Percentiles rank a stretch among this genome's conserved stretches.
Evolutionary conservation across 2,797 vertebrate genomes (phyloP).

Genomic region (Gila robusta): DNA sequence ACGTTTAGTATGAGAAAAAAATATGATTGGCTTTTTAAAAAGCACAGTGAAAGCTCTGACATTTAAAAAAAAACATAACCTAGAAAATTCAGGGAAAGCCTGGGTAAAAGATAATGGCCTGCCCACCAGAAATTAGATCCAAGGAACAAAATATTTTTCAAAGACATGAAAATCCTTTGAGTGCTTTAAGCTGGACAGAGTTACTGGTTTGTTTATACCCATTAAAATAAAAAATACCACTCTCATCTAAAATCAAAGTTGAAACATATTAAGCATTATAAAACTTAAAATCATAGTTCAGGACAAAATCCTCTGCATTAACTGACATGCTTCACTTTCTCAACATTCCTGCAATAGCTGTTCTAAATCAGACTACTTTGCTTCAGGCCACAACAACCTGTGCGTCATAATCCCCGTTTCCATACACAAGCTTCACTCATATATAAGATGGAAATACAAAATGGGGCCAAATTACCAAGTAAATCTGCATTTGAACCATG

Average conservation of each 20-base stretch:
- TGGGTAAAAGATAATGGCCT: background rate
- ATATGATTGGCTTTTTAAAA: background rate
- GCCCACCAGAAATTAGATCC: background rate
- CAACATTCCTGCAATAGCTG: conserved; percentile 48
- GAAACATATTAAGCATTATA: background rate
- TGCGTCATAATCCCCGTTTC: conserved; percentile 17
- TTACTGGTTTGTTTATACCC: background rate
- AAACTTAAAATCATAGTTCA: background rate
- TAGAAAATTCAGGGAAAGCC: background rate
- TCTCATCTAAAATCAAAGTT: background rate
- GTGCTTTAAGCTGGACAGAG: background rate
- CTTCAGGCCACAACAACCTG: conserved; percentile 32
- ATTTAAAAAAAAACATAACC: background rate
- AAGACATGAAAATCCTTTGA: background rate
- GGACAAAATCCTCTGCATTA: background rate
- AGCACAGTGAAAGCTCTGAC: background rate
- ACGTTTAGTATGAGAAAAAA: background rate
- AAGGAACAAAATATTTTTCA: background rate
- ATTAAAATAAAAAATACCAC: background rate
- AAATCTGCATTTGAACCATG: background rate
- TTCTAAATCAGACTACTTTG: conserved; percentile 40
- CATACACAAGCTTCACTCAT: conserved; percentile 13
- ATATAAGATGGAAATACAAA: background rate
- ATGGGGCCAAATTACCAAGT: background rate
- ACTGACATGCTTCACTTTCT: background rate